Evolutionary conservation across 2,797 vertebrate genomes (phyloP), one percentile per base, ranked within the genome.

Genomic region (Urosaurus nigricauda): DNA sequence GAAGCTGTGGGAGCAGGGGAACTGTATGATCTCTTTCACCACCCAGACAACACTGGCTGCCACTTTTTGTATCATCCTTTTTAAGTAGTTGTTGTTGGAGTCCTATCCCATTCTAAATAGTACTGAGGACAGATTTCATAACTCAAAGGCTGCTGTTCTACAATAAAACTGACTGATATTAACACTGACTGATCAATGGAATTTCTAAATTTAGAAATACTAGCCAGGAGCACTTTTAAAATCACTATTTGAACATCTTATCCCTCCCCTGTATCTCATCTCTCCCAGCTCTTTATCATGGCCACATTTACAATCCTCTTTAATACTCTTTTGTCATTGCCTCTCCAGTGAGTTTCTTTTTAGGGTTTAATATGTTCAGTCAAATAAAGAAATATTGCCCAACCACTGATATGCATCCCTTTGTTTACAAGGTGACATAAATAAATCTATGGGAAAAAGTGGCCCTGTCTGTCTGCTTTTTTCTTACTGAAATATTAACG

Each of bases 341-440:
- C 71, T 9, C 37, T 65, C 81, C 89, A 82, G 85, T 71, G 70
- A 53, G 47, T 75, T 26, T 75, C 84, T 58, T 43, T 82, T 91
- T 79, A 92, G 63, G 74, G 89, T 92, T 94, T 93, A 92, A 94
- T 94, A 90, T 87, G 92, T 82, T 88, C 32, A 8, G 68, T 89
- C 79, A 89, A 86, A 91, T 91, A 88, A 93, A 60, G 7, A 43
- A 83, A 88, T 71, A 90, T 82, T 43, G 11, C 71, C 37, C n/a
- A 81, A 24, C 19, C 35, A 77, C 71, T 82, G 58, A 85, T 90
- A 65, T 75, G 51, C 79, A 88, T 51, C 82, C 89, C 80, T 90
- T 92, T 92, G 89, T 85, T 93, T 94, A 90, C 0, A 12, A 86
- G 93, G 79, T 74, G 90, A 88, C 78, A 92, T 82, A 88, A 92